Conservation (phyloP, 2,113 vertebrate species). For the Prionailurus bengalensis region DNA sequence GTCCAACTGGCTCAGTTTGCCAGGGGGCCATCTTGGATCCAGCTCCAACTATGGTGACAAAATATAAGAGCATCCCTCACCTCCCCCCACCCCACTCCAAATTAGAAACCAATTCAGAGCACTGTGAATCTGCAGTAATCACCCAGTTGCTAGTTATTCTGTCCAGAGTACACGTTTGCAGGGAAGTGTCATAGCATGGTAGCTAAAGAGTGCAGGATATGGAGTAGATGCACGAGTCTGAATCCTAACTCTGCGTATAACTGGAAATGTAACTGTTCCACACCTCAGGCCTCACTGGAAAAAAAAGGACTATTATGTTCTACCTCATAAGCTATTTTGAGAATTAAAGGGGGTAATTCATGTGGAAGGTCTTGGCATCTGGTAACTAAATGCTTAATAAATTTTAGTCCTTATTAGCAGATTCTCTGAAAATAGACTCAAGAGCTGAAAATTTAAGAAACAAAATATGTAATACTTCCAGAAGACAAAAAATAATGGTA, state of each 20-base stretch:
- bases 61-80: neutral
- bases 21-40: neutral
- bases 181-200: neutral
- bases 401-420: neutral
- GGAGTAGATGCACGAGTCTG: neutral
- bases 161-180: fast-evolving
- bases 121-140: neutral
- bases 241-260: neutral
- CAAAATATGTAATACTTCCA: neutral
- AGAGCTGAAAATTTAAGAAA: constrained; percentile 13
- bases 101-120: neutral
- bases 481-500: constrained; percentile 24
- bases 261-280: neutral
- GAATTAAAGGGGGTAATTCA: constrained; percentile 7
- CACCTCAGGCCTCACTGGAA: neutral
- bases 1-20: neutral
- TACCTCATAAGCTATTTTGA: neutral
- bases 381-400: neutral
- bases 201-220: neutral
- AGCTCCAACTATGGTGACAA: neutral
- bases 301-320: neutral
- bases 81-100: neutral
- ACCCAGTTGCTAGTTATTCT: neutral
- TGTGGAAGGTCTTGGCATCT: neutral
- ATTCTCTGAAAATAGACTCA: constrained; percentile 31